Conservation (phyloP, 2,888 invertebrate species). For the Athetis lepigone region DNA sequence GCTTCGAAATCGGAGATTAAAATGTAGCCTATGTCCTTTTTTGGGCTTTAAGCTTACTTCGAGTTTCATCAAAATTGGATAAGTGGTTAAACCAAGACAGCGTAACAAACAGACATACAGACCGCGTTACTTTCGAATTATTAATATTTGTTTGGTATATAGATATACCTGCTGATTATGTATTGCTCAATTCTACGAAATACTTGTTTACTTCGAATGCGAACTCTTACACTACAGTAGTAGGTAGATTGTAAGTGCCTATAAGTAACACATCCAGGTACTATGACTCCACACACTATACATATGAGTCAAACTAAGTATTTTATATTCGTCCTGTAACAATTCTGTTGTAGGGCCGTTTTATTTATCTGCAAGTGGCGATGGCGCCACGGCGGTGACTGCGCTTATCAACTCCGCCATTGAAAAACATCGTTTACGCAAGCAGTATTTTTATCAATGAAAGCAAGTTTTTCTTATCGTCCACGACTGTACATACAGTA, state of each 20-base stretch:
- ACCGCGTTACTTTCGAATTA: no score
- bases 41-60: no score
- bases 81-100: no score
- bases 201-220: conserved; percentile 43
- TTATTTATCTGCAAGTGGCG: conserved; percentile 66
- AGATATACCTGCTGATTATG: not conserved
- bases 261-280: no score
- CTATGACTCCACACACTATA: no score
- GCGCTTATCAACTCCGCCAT: conserved; percentile 76
- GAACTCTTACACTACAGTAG: conserved; percentile 13
- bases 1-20: no score
- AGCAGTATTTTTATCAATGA: conserved; percentile 82
- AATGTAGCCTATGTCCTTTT: no score
- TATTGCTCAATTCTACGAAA: conserved; percentile 43
- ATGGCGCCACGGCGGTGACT: conserved; percentile 52
- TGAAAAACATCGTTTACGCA: conserved; percentile 84
- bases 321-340: conserved; percentile 29
- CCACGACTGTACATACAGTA: conserved; percentile 52
- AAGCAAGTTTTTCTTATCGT: conserved; percentile 80
- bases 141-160: no score
- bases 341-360: conserved; percentile 8
- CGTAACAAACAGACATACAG: no score
- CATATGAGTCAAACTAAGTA: not conserved
- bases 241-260: conserved; percentile 6
- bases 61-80: no score